Evolutionary conservation across 2,113 vertebrate species (phyloP).

Genomic region (Muscicapa adusta): DNA sequence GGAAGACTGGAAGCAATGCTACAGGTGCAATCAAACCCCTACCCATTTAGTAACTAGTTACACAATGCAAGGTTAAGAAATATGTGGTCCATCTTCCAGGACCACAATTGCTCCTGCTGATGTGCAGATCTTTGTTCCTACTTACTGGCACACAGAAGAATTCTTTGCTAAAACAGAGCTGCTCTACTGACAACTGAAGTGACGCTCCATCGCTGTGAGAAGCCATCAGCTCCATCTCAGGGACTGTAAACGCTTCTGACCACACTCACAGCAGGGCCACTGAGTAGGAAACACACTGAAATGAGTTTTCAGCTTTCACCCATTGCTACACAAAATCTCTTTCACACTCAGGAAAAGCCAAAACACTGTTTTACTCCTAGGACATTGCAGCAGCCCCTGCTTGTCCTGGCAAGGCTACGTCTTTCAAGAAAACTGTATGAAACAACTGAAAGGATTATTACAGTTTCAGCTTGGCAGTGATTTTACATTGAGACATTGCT

Average conservation of each 20-base stretch:
- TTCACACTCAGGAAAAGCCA: background rate
- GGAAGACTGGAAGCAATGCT: background rate
- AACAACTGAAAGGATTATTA: background rate
- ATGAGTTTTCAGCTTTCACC: background rate
- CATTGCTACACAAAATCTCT: background rate
- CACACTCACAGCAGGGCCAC: background rate
- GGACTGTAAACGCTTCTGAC: background rate
- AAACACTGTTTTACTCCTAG: background rate
- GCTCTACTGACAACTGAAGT: background rate
- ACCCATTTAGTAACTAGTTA: background rate
- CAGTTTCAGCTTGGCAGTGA: background rate
- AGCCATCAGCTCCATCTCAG: background rate
- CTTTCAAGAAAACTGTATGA: background rate
- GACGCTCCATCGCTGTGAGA: background rate
- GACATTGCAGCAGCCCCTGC: background rate
- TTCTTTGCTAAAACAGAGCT: background rate
- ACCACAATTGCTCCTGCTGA: background rate
- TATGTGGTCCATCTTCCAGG: rapidly evolving
- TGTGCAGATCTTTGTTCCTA: background rate
- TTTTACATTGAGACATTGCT: background rate
- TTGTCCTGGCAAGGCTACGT: background rate
- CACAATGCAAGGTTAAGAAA: background rate
- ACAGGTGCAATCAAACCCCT: background rate
- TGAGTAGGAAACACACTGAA: background rate
- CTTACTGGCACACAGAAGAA: background rate